These are phyloP conservation scores for Delichon dasypus DNA, from an alignment of 2,797 vertebrate species.

Conservation along the genomic window DNA sequence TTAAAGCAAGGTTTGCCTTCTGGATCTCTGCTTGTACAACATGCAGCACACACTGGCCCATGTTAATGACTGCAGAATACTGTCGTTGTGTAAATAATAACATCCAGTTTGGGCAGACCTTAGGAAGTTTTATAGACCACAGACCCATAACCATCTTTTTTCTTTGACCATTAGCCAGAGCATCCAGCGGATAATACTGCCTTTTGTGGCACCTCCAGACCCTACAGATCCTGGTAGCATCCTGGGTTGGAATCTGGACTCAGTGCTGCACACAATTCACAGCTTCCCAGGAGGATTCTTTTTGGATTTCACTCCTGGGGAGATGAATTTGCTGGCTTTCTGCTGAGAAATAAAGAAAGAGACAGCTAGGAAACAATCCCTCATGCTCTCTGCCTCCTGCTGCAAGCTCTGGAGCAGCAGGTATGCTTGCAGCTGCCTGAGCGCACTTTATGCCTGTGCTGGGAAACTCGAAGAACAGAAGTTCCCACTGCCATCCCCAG, in stretches of 20 bases:
- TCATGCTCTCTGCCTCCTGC: not conserved
- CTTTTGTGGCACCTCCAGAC: not conserved
- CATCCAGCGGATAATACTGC: not conserved
- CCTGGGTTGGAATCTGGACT: not conserved
- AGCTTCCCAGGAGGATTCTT: not conserved
- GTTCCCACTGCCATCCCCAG: accelerated
- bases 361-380: not conserved
- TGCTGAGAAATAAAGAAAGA: not conserved
- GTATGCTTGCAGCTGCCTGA: not conserved
- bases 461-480: not conserved
- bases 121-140: not conserved
- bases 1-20: not conserved
- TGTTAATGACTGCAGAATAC: not conserved
- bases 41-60: accelerated
- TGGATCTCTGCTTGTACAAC: not conserved
- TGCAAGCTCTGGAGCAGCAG: not conserved
- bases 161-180: not conserved
- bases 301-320: not conserved
- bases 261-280: not conserved
- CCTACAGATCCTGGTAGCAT: not conserved
- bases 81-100: not conserved
- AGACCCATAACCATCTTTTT: not conserved
- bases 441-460: accelerated
- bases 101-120: not conserved
- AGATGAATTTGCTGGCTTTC: not conserved